Percentiles rank a stretch among this genome's conserved stretches.
phyloP scores from a whole-genome alignment of 2,888 invertebrate species.

The Diarsia brunnea region DNA sequence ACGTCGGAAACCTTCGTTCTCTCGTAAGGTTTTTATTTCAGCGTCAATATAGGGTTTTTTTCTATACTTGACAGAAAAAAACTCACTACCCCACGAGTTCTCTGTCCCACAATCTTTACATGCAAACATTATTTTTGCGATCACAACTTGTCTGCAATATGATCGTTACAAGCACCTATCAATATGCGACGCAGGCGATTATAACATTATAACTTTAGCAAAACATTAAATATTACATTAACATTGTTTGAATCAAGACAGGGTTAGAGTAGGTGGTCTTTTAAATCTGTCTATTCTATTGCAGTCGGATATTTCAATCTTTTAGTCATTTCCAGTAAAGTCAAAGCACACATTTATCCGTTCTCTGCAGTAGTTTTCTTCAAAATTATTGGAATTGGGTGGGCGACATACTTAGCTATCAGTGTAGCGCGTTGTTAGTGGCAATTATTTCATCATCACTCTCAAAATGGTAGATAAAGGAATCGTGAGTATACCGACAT shows the following conservation, averaged over 20 bases:
- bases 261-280: slow-evolving; percentile 47
- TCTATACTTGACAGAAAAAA: too few relatives aligned
- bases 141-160: slow-evolving; percentile 45
- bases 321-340: neutral
- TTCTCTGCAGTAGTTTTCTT: neutral
- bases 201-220: slow-evolving; percentile 52
- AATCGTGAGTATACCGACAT: neutral
- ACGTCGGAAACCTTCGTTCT: too few relatives aligned
- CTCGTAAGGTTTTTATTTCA: too few relatives aligned
- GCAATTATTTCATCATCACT: neutral
- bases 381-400: neutral
- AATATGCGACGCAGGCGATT: slow-evolving; percentile 51
- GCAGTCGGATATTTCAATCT: neutral
- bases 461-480: neutral
- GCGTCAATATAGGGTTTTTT: too few relatives aligned
- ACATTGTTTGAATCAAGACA: slow-evolving; percentile 23
- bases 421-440: neutral
- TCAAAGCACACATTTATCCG: neutral
- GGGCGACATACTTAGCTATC: neutral
- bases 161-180: slow-evolving; percentile 40
- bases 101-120: slow-evolving; percentile 36
- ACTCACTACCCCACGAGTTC: neutral
- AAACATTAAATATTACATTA: slow-evolving; percentile 38
- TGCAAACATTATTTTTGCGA: slow-evolving; percentile 57
- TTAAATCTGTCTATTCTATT: neutral